These are phyloP conservation scores for Apogon talboti DNA, from an alignment of 2,797 vertebrate genomes.

Conservation along the genomic window DNA sequence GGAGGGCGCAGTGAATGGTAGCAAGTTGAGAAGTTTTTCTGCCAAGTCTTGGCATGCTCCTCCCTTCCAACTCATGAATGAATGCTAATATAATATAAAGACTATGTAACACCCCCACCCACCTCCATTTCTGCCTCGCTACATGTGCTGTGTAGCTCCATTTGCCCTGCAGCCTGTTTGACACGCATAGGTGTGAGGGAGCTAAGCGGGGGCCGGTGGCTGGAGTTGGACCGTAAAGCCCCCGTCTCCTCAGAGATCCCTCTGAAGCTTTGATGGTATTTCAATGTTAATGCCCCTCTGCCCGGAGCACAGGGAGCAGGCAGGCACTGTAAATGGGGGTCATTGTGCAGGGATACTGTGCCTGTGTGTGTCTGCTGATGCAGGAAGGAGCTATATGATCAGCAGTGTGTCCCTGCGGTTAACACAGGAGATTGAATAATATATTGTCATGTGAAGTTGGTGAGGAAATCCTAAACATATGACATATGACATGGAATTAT, in stretches of 20 bases:
- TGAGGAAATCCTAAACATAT: conserved; percentile 43
- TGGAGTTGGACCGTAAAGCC: conserved; percentile 57
- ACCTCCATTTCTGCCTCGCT: conserved; percentile 17
- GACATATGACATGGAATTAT: conserved; percentile 5
- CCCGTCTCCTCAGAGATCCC: conserved; percentile 60
- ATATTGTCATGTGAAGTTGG: conserved; percentile 40
- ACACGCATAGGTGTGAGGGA: conserved; percentile 55
- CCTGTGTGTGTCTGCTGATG: conserved; percentile 50
- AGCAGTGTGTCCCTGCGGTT: conserved; percentile 36
- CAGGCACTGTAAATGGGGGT: conserved; percentile 63
- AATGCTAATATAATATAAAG: conserved; percentile 64
- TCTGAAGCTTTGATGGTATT: conserved; percentile 60
- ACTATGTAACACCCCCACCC: conserved; percentile 40
- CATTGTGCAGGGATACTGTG: conserved; percentile 58
- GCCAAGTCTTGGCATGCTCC: conserved; percentile 53
- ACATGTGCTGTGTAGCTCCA: conserved; percentile 6
- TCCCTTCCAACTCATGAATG: conserved; percentile 62
- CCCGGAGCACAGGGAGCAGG: conserved; percentile 24
- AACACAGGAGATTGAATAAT: conserved; percentile 55
- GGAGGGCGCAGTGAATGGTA: conserved; percentile 42
- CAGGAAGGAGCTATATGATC: conserved; percentile 47
- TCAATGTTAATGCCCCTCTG: conserved; percentile 54
- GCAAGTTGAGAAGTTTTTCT: conserved; percentile 37
- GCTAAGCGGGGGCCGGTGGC: conserved; percentile 29
- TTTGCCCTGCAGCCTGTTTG: conserved; percentile 25